Conservation (phyloP, 2,888 invertebrate species). For the Chloroclysta siterata region DNA sequence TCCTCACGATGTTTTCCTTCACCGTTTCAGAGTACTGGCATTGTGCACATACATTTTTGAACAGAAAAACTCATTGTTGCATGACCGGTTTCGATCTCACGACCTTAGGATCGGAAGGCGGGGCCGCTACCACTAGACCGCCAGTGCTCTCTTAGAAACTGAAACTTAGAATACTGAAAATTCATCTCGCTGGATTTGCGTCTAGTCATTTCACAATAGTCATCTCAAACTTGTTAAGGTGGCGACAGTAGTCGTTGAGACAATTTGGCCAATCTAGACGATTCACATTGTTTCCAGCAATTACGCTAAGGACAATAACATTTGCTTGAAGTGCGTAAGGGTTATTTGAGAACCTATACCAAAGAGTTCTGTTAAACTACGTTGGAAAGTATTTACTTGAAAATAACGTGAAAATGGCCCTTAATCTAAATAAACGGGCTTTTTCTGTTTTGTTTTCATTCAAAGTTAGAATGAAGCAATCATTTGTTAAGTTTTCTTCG, state of each 20-base stretch:
- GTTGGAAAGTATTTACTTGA: constrained; percentile 7
- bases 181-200: no score
- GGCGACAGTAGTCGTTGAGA: constrained; percentile 36
- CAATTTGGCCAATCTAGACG: constrained; percentile 45
- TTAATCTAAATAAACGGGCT: background rate
- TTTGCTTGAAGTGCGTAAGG: constrained; percentile 40
- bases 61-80: no score
- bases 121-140: no score
- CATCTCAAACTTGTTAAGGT: constrained; percentile 17
- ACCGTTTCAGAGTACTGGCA: no score
- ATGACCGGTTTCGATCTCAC: no score
- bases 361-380: constrained; percentile 13
- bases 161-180: no score
- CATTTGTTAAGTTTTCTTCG: no score
- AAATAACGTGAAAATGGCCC: background rate
- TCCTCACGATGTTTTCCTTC: no score
- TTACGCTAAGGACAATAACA: constrained; percentile 41
- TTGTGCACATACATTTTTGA: no score
- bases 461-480: background rate
- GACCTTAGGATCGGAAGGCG: no score
- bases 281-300: constrained; percentile 45
- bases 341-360: constrained; percentile 26
- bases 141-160: no score
- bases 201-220: no score
- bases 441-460: background rate